Conservation (phyloP, 2,888 invertebrate species). For the Lasius fuliginosus region DNA sequence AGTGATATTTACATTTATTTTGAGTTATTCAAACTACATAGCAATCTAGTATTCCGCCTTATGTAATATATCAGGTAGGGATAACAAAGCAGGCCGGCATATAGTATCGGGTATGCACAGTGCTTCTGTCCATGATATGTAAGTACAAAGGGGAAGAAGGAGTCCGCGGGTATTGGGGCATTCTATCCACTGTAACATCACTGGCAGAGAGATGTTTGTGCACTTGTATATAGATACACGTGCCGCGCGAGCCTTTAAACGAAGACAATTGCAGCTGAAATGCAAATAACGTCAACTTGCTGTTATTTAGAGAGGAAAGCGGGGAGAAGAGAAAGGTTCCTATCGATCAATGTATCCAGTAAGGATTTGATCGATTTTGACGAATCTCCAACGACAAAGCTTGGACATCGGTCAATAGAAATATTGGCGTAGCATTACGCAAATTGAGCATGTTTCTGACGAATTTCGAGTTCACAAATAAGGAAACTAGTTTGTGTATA, state of each 20-base stretch:
- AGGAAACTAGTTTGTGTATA: constrained; percentile 19
- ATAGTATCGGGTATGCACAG: constrained; percentile 46
- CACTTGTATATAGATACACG: not conserved
- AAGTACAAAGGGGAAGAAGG: constrained; percentile 69
- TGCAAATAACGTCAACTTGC: constrained; percentile 68
- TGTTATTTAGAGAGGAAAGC: constrained; percentile 55
- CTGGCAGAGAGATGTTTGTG: constrained; percentile 29
- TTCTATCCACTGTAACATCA: constrained; percentile 60
- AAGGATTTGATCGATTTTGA: constrained; percentile 45
- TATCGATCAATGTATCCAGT: constrained; percentile 60
- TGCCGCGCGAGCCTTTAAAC: constrained; percentile 68
- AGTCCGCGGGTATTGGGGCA: constrained; percentile 65
- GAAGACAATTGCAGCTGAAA: constrained; percentile 65
- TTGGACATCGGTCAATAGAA: constrained; percentile 36
- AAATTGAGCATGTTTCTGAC: constrained; percentile 31
- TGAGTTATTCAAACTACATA: not conserved
- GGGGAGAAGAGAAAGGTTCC: not conserved
- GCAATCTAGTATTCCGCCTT: constrained; percentile 36
- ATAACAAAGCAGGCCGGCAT: constrained; percentile 35
- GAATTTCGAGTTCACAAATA: constrained; percentile 7
- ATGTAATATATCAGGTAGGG: constrained; percentile 36
- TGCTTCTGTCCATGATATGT: constrained; percentile 54
- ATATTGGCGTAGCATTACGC: constrained; percentile 36
- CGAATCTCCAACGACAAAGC: constrained; percentile 24
- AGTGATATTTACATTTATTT: constrained; percentile 6